Evolutionary conservation across 2,888 invertebrate species (phyloP).

Genomic region (Tipula unca): DNA sequence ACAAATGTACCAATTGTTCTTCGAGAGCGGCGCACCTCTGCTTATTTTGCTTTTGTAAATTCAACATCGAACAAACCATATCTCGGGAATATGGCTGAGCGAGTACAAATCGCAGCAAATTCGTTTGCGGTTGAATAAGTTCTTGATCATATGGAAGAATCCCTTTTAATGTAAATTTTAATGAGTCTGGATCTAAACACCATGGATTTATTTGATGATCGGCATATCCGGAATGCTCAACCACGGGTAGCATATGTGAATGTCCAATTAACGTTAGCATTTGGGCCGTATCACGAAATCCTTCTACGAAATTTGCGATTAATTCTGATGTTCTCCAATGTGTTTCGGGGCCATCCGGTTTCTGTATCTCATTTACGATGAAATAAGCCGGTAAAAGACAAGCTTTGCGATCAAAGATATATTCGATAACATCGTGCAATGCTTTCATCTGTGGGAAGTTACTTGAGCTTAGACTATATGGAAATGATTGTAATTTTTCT

Average conservation of each 20-base stretch:
- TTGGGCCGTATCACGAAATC: conserved; percentile 87
- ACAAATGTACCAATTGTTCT: conserved; percentile 84
- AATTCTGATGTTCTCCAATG: conserved; percentile 89
- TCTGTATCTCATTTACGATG: conserved; percentile 90
- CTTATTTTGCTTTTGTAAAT: conserved; percentile 86
- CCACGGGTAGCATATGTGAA: conserved; percentile 84
- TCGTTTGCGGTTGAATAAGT: conserved; percentile 79
- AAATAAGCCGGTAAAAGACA: conserved; percentile 91
- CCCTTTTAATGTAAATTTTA: conserved; percentile 53
- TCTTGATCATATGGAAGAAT: conserved; percentile 86
- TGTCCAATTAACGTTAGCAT: conserved; percentile 92
- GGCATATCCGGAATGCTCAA: conserved; percentile 86
- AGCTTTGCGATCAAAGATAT: conserved; percentile 86
- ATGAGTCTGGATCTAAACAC: conserved; percentile 80
- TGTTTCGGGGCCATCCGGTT: conserved; percentile 44
- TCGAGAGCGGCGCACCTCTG: conserved; percentile 82
- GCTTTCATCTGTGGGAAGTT: conserved; percentile 74
- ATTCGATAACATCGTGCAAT: conserved; percentile 70
- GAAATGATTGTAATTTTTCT: conserved; percentile 79
- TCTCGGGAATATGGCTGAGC: conserved; percentile 94
- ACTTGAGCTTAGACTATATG: conserved; percentile 67
- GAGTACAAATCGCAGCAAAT: conserved; percentile 77
- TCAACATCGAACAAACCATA: conserved; percentile 92
- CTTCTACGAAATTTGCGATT: conserved; percentile 82
- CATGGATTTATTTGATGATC: conserved; percentile 87